These are phyloP conservation scores for Anodontia alba DNA, from an alignment of 2,888 invertebrate genomes.

Conservation along the genomic window DNA sequence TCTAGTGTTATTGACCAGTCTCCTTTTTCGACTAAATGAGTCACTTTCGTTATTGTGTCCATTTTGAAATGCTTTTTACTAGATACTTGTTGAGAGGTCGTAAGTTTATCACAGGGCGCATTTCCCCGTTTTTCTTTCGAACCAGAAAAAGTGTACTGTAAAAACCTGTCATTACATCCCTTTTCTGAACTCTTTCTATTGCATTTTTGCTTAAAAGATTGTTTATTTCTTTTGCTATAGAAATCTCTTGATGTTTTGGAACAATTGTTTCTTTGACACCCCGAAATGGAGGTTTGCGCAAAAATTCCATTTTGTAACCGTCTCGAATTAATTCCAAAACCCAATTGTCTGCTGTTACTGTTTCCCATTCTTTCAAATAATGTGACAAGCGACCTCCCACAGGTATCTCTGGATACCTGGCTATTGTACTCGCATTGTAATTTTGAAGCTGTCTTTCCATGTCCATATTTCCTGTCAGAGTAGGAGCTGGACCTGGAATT, in stretches of 20 bases:
- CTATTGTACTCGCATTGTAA: too few species aligned
- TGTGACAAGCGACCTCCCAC: slow-evolving; percentile 27
- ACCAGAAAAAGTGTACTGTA: slow-evolving; percentile 3
- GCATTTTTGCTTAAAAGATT: slow-evolving; percentile 38
- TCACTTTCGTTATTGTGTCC: too few species aligned
- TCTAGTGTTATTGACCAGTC: too few species aligned
- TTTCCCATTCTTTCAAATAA: too few species aligned
- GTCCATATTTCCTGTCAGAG: slow-evolving; percentile 21
- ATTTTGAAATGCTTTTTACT: too few species aligned
- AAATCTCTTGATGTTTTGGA: background rate
- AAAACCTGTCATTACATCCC: too few species aligned
- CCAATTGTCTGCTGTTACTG: slow-evolving; percentile 20
- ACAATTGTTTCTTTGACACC: slow-evolving; percentile 29
- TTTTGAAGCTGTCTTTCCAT: too few species aligned
- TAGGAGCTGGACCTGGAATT: background rate
- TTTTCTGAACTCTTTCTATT: slow-evolving; percentile 32
- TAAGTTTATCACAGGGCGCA: slow-evolving; percentile 12
- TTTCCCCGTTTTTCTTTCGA: slow-evolving; percentile 20
- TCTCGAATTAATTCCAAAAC: slow-evolving; percentile 37
- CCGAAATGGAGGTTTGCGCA: slow-evolving; percentile 7
- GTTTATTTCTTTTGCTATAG: slow-evolving; percentile 31
- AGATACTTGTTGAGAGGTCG: too few species aligned
- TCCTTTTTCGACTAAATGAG: too few species aligned
- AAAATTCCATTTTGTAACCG: too few species aligned
- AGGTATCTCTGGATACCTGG: too few species aligned